Percentiles rank a stretch among this genome's conserved stretches.
phyloP scores from a whole-genome alignment of 2,888 invertebrate species.

The Morpho helenor region DNA sequence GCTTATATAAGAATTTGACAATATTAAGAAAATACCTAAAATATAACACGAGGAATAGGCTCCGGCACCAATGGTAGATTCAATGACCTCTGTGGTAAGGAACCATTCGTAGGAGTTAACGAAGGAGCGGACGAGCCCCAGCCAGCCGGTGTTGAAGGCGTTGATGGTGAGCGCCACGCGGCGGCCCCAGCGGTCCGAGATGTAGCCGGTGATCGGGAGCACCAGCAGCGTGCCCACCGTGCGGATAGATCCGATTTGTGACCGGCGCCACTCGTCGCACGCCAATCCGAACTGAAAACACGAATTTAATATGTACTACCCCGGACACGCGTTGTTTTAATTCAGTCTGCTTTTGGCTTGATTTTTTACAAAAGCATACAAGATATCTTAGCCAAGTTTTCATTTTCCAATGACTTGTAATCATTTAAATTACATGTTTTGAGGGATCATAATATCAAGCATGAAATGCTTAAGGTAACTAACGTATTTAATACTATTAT shows the following conservation, averaged over 20 bases:
- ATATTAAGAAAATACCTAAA: slow-evolving; percentile 69
- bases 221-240: slow-evolving; percentile 86
- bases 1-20: too few species aligned
- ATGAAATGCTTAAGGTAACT: too few species aligned
- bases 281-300: slow-evolving; percentile 78
- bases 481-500: too few species aligned
- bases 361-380: too few species aligned
- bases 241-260: slow-evolving; percentile 86
- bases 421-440: too few species aligned
- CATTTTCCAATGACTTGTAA: too few species aligned
- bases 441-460: too few species aligned
- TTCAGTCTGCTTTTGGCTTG: too few species aligned
- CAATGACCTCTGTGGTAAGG: slow-evolving; percentile 84
- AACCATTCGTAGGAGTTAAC: slow-evolving; percentile 85
- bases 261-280: slow-evolving; percentile 85
- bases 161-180: slow-evolving; percentile 80
- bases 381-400: too few species aligned
- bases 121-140: slow-evolving; percentile 84
- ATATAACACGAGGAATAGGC: slow-evolving; percentile 87
- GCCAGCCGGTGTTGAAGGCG: slow-evolving; percentile 80
- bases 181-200: slow-evolving; percentile 87
- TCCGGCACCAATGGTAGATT: slow-evolving; percentile 82
- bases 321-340: too few species aligned
- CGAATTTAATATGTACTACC: too few species aligned
- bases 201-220: slow-evolving; percentile 83